Conservation (phyloP, 2,888 invertebrate species). For the Perizoma affinitatum region DNA sequence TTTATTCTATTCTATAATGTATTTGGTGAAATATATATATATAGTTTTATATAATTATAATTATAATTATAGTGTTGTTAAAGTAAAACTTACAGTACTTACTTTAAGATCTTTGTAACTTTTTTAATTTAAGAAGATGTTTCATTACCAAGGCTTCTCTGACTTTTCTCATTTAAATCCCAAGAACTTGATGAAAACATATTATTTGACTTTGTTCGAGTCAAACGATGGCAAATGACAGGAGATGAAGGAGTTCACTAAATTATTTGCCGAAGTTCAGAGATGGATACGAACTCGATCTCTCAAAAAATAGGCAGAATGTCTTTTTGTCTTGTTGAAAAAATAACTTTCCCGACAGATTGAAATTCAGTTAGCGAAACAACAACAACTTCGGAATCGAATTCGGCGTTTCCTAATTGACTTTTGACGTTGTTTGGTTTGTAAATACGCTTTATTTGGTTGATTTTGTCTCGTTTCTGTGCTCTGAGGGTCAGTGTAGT, state of each 20-base stretch:
- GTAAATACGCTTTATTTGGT: constrained; percentile 43
- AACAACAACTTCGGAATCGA: constrained; percentile 45
- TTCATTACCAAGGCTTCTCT: too few species aligned
- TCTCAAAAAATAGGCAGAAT: constrained; percentile 14
- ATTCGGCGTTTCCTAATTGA: constrained; percentile 51
- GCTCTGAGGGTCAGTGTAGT: constrained; percentile 1
- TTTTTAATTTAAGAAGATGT: too few species aligned
- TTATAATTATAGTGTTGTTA: too few species aligned
- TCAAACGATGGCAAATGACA: background rate
- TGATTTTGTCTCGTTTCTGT: constrained; percentile 33
- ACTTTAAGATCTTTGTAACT: too few species aligned
- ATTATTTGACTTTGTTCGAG: too few species aligned
- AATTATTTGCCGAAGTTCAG: constrained; percentile 1
- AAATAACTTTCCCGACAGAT: constrained; percentile 46
- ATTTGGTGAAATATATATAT: too few species aligned
- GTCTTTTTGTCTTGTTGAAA: constrained; percentile 27
- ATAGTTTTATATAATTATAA: too few species aligned
- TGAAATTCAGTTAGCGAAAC: constrained; percentile 52
- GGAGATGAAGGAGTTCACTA: background rate
- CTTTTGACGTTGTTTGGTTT: constrained; percentile 52
- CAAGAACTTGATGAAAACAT: too few species aligned
- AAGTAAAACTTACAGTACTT: too few species aligned
- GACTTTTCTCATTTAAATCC: too few species aligned
- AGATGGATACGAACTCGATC: background rate
- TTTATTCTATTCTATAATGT: too few species aligned